Percentiles rank a stretch among this genome's conserved stretches.
phyloP scores from a whole-genome alignment of 2,888 invertebrate genomes.

The Sinohyriopsis cumingii region DNA sequence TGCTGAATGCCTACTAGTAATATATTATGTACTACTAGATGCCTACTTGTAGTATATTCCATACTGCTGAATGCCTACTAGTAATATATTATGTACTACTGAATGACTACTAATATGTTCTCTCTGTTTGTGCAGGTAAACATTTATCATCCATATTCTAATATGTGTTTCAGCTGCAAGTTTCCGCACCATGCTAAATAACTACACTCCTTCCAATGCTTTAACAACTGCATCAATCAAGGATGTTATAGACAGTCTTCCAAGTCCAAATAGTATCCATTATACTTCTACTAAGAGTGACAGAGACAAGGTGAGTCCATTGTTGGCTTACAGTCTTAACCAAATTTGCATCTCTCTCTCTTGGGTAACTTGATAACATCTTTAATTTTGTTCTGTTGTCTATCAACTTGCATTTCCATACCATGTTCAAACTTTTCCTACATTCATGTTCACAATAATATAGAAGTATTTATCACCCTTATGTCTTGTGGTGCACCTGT shows the following conservation, averaged over 20 bases:
- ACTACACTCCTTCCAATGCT: constrained; percentile 71
- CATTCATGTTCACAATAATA: too few relatives aligned
- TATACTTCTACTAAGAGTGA: constrained; percentile 3
- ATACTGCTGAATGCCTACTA: too few relatives aligned
- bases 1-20: too few relatives aligned
- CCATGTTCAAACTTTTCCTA: background rate
- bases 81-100: too few relatives aligned
- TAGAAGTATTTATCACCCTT: too few relatives aligned
- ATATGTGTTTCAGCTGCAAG: constrained; percentile 69
- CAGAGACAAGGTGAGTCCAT: too few relatives aligned
- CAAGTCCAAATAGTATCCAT: constrained; percentile 17
- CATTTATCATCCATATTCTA: background rate
- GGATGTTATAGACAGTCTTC: constrained; percentile 46
- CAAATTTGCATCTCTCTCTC: background rate
- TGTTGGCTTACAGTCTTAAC: too few relatives aligned
- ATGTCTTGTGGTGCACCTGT: too few relatives aligned
- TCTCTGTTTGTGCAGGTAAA: too few relatives aligned
- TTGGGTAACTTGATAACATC: background rate
- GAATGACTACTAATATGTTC: too few relatives aligned
- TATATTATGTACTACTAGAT: too few relatives aligned
- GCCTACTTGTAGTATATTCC: too few relatives aligned
- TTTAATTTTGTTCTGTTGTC: background rate
- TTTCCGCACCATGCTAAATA: constrained; percentile 77
- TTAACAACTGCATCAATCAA: constrained; percentile 45
- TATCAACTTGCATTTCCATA: background rate